A percentile compares a stretch with the other conserved stretches of the same genome.
phyloP scores from a whole-genome alignment of 2,113 vertebrate species.

The Anser cygnoides region DNA sequence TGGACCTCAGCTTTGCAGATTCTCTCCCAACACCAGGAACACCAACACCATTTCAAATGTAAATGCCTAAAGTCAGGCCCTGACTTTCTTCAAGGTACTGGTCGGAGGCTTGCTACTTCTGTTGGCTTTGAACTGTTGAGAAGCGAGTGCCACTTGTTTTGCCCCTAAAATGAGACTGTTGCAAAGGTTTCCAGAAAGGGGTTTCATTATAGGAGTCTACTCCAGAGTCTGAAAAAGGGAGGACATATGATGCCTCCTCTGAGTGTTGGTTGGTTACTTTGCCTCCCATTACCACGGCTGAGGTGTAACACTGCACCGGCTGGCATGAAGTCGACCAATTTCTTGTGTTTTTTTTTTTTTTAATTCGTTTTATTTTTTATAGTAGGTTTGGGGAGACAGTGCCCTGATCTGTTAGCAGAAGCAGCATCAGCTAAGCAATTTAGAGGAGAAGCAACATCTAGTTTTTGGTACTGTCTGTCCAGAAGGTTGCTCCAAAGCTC shows the following conservation, averaged over 20 bases:
- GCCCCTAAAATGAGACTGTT: neutral
- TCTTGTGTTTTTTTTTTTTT: neutral
- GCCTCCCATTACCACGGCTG: neutral
- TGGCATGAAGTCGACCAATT: accelerated
- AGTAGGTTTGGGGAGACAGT: neutral
- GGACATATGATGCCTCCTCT: neutral
- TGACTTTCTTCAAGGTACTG: neutral
- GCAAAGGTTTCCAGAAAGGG: neutral
- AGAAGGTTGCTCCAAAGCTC: neutral
- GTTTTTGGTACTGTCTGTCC: neutral
- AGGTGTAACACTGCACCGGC: neutral
- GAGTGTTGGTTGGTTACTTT: neutral
- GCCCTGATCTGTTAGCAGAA: neutral
- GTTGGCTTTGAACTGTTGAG: neutral
- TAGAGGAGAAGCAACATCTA: neutral
- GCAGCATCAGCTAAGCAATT: neutral
- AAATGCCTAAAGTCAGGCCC: neutral
- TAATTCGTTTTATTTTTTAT: too few relatives aligned
- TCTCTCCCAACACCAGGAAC: neutral
- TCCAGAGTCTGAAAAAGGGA: neutral
- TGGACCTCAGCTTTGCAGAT: neutral
- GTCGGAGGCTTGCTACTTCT: neutral
- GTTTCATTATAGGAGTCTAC: neutral
- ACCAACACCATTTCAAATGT: neutral
- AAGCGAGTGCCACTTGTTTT: neutral